Conservation (phyloP, 53 echinoderm and acorn worm species). For the Crossaster papposus region DNA sequence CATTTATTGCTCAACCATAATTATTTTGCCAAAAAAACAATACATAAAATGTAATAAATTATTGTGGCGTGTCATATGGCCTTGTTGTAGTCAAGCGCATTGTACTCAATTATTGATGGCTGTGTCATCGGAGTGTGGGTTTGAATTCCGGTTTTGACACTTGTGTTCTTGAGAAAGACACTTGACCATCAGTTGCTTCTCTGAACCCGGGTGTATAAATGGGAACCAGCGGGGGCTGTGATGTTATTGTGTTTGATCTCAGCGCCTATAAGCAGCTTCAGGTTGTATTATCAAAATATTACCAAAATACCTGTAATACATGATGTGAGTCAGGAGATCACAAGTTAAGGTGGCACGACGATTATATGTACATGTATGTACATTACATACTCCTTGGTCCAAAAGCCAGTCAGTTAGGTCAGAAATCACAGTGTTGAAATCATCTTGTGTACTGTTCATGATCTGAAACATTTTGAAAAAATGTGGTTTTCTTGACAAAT, state of each 20-base stretch:
- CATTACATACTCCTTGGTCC: conserved; percentile 34
- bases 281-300: conserved; percentile 18
- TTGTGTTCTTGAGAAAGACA: conserved; percentile 27
- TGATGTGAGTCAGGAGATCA: conserved; percentile 30
- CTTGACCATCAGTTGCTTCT: too few relatives aligned
- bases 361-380: conserved; percentile 36
- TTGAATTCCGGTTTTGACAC: conserved; percentile 34
- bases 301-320: conserved; percentile 34
- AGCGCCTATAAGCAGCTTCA: conserved; percentile 5
- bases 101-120: conserved; percentile 5
- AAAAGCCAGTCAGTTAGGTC: conserved; percentile 25
- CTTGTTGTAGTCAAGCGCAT: conserved; percentile 24
- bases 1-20: conserved; percentile 11
- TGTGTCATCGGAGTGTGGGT: conserved; percentile 31
- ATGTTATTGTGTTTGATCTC: conserved; percentile 24
- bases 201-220: conserved; percentile 12
- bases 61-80: background rate
- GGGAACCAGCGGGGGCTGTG: conserved; percentile 24
- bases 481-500: conserved; percentile 18
- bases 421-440: conserved; percentile 23
- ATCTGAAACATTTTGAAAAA: conserved; percentile 26
- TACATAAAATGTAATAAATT: conserved; percentile 26
- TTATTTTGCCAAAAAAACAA: background rate
- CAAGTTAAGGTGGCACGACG: conserved; percentile 22
- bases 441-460: conserved; percentile 30